phyloP scores from a whole-genome alignment of 1,140 invertebrate genomes.

The Stenopsyche tienmushanensis region DNA sequence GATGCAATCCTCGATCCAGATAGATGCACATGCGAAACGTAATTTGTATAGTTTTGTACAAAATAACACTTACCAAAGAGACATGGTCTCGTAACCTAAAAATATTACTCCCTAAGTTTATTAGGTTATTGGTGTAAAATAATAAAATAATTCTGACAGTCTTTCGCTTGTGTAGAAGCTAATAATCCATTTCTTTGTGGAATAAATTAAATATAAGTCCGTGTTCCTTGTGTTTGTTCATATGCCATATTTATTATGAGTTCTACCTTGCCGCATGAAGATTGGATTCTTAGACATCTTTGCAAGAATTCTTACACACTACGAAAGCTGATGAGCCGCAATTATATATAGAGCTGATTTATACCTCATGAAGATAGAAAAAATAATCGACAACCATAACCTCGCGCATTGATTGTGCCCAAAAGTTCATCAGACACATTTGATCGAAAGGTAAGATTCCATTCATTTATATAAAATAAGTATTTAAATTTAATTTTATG shows the following conservation, averaged over 20 bases:
- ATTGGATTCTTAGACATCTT: neutral
- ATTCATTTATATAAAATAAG: too few species aligned
- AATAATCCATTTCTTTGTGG: constrained; percentile 17
- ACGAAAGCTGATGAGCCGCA: constrained; percentile 1
- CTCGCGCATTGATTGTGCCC: neutral
- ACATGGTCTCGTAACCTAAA: constrained; percentile 55
- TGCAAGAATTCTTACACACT: neutral
- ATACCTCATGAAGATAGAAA: neutral
- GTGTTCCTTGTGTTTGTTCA: constrained; percentile 38
- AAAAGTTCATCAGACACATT: constrained; percentile 29
- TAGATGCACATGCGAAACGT: constrained; percentile 35
- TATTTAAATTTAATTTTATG: too few species aligned
- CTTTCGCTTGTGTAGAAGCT: constrained; percentile 33
- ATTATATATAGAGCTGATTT: neutral
- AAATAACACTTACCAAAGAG: constrained; percentile 59
- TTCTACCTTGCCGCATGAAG: neutral
- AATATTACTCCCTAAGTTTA: constrained; percentile 44
- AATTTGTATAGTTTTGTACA: constrained; percentile 57
- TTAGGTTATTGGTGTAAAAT: constrained; percentile 39
- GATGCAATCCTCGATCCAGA: too few species aligned
- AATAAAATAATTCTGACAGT: constrained; percentile 29
- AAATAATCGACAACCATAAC: neutral
- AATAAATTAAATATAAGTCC: constrained; percentile 31
- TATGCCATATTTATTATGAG: constrained; percentile 20
- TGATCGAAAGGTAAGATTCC: constrained; percentile 38